Base-by-base conservation (phyloP, 2,113 vertebrate genomes). In the Carlito syrichta region DNA sequence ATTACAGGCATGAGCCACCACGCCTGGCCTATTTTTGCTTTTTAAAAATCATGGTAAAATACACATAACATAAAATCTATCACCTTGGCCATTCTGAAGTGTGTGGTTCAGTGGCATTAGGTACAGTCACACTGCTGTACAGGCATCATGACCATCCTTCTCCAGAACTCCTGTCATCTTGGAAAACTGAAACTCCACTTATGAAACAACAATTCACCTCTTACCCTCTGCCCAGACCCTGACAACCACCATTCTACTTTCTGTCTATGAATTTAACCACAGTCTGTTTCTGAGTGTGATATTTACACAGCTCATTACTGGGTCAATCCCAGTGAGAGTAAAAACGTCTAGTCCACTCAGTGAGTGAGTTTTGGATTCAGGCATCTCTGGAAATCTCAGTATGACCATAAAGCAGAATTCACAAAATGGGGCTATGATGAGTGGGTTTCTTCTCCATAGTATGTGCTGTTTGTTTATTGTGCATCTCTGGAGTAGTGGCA, bases 11-110 rank as follows among this genome's bases (percentile, higher is more conserved):
- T n/a, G n/a, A n/a, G n/a, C n/a, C n/a, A n/a, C n/a, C n/a, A n/a
- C n/a, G n/a, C n/a, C n/a, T n/a, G n/a, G n/a, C n/a, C n/a, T n/a
- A 12, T n/a, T 52, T 32, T 76, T 1, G 1, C 8, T 35, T 83
- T 69, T 93, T 86, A 83, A 4, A 8, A 62, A 78, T 81, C 82
- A 30, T 54, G 22, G 76, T 56, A 77, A 94, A 89, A 76, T 56
- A 56, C 2, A 82, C 8, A 58, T 35, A 73, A 54, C 43, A 43
- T 35, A 58, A 82, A 78, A 56, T 60, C 1, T 35, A 66, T 38
- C 43, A 10, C 30, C 19, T 83, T 82, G n/a, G 48, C 40, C 68
- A 68, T 20, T 68, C n/a, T 71, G 40, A 19, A 25, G 38, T 40
- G 6, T 20, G 40, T n/a, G 56, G 56, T 19, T 86, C 35, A 48